phyloP scores from a whole-genome alignment of 2,888 invertebrate species.

The Noctua comes region DNA sequence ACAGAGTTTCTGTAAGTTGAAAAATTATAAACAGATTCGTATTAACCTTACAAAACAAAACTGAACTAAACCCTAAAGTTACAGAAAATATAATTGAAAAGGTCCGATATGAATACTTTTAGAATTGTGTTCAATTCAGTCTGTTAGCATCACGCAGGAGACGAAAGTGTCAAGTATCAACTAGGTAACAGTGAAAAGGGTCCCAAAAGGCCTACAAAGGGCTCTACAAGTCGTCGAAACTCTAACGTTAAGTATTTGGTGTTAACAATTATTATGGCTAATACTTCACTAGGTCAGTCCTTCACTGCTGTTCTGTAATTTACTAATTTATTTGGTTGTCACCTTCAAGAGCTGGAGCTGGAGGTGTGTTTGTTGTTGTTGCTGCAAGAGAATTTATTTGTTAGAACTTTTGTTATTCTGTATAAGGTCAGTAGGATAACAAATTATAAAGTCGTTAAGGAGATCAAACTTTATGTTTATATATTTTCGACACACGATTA shows the following conservation, averaged over 20 bases:
- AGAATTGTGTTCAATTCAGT: slow-evolving; percentile 78
- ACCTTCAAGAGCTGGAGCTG: slow-evolving; percentile 59
- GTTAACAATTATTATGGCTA: slow-evolving; percentile 74
- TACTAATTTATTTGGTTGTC: slow-evolving; percentile 41
- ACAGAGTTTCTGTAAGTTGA: not conserved
- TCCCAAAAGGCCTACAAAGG: slow-evolving; percentile 73
- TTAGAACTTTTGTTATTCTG: not conserved
- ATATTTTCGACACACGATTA: too few relatives aligned
- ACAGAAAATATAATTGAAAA: slow-evolving; percentile 47
- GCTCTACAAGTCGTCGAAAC: slow-evolving; percentile 66
- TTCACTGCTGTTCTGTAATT: slow-evolving; percentile 49
- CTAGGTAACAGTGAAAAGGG: slow-evolving; percentile 72
- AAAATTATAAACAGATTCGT: slow-evolving; percentile 20
- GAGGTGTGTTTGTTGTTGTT: slow-evolving; percentile 30
- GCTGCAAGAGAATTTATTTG: slow-evolving; percentile 24
- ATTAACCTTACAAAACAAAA: slow-evolving; percentile 21
- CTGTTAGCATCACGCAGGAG: slow-evolving; percentile 65
- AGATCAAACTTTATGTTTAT: too few relatives aligned
- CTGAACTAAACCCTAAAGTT: slow-evolving; percentile 13
- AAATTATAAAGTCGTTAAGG: too few relatives aligned
- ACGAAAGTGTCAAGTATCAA: slow-evolving; percentile 52
- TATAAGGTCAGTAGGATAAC: too few relatives aligned
- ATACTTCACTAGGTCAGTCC: slow-evolving; percentile 67
- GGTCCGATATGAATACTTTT: slow-evolving; percentile 75
- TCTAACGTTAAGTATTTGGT: slow-evolving; percentile 74